phyloP scores from a whole-genome alignment of 1,140 invertebrate species.

The Tribolium madens region DNA sequence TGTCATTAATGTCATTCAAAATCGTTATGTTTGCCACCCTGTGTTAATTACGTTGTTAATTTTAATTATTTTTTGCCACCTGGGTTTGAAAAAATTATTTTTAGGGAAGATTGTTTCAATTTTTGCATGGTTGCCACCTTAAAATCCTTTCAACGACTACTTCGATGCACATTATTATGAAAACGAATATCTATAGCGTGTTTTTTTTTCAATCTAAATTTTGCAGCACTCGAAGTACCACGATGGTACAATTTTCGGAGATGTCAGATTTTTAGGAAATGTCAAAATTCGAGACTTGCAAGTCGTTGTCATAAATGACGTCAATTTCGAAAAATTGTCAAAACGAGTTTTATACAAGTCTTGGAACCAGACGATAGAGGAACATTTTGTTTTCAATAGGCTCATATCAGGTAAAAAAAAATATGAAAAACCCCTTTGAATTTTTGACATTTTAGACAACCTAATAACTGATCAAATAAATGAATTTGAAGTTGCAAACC shows the following conservation, averaged over 20 bases:
- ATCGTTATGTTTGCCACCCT: too few species aligned
- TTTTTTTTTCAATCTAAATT: background rate
- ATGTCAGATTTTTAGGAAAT: constrained; percentile 48
- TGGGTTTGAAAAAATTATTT: too few species aligned
- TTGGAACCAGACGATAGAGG: constrained; percentile 56
- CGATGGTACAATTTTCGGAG: constrained; percentile 30
- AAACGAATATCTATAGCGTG: background rate
- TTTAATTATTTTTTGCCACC: too few species aligned
- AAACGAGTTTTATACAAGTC: constrained; percentile 53
- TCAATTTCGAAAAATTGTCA: constrained; percentile 53
- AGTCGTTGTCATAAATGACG: constrained; percentile 53
- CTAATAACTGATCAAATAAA: constrained; percentile 58
- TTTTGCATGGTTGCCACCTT: too few species aligned
- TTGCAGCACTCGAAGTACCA: constrained; percentile 11
- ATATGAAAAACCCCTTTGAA: background rate
- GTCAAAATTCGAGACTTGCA: constrained; percentile 51
- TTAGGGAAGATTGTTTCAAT: too few species aligned
- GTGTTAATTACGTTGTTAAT: too few species aligned
- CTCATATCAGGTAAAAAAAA: constrained; percentile 48
- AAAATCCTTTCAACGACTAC: too few species aligned
- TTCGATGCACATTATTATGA: too few species aligned
- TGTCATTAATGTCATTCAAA: too few species aligned
- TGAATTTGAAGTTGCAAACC: constrained; percentile 49
- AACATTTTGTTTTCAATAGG: constrained; percentile 53
- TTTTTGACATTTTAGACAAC: constrained; percentile 53